phyloP scores from a whole-genome alignment of 2,113 vertebrate genomes.

The Reinhardtius hippoglossoides region DNA sequence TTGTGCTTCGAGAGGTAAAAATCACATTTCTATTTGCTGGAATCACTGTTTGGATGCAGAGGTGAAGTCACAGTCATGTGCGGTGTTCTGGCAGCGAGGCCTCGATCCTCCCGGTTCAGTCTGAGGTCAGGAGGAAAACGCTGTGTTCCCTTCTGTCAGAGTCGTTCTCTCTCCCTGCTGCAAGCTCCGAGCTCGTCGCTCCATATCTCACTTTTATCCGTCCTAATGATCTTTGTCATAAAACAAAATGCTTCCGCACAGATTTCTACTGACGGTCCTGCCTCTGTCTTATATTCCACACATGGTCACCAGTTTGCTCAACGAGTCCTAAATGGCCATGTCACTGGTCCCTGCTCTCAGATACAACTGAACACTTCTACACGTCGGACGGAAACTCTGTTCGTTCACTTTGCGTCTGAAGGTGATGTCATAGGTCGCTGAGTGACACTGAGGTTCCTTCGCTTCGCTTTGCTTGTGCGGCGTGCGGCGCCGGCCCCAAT shows the following conservation, averaged over 20 bases:
- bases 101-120: conserved; percentile 49
- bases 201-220: conserved; percentile 5
- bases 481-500: no score
- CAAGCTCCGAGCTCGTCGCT: conserved; percentile 17
- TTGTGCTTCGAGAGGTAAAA: neutral
- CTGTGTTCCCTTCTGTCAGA: conserved; percentile 53
- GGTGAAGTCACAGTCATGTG: conserved; percentile 15
- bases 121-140: conserved; percentile 52
- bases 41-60: conserved; percentile 5
- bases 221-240: neutral
- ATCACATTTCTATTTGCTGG: neutral
- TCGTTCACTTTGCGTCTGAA: no score
- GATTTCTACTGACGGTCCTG: neutral
- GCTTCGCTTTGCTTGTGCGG: no score
- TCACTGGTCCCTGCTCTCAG: no score
- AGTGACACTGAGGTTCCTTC: no score
- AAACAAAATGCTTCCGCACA: neutral
- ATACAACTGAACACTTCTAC: no score
- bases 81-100: conserved; percentile 5
- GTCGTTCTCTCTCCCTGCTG: conserved; percentile 12
- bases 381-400: no score
- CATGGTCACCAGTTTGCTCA: no score
- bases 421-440: no score
- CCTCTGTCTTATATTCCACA: no score
- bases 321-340: no score